Evolutionary conservation across 1,140 invertebrate species (phyloP).

Genomic region (Drosophila oshimai): DNA sequence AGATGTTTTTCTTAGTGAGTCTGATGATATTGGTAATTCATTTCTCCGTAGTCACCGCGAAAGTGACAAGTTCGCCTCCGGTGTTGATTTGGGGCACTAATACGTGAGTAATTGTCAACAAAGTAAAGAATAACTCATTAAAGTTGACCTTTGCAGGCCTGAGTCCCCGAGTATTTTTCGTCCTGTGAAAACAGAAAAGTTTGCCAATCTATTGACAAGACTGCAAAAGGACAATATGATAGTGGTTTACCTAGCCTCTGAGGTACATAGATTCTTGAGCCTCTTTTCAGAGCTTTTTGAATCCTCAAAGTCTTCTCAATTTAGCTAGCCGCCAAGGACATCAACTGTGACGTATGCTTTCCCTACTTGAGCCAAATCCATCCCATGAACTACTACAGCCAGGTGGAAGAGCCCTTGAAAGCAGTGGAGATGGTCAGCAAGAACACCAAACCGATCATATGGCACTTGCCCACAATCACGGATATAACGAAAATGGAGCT

Average conservation of each 20-base stretch:
- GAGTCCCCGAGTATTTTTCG: conserved; percentile 15
- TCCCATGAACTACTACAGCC: conserved; percentile 35
- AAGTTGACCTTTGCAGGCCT: background rate
- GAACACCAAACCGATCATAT: background rate
- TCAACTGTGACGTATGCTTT: conserved; percentile 48
- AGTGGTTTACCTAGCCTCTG: conserved; percentile 32
- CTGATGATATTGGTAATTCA: background rate
- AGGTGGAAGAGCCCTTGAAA: conserved; percentile 31
- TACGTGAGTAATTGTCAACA: conserved; percentile 35
- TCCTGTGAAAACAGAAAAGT: background rate
- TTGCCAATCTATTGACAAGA: conserved; percentile 1
- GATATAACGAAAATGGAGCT: background rate
- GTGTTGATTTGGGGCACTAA: conserved; percentile 50
- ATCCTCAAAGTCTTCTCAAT: background rate
- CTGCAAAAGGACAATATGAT: conserved; percentile 30
- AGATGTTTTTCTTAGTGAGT: background rate
- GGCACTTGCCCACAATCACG: background rate
- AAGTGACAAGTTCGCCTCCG: conserved; percentile 23
- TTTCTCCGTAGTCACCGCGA: background rate
- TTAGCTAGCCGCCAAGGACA: conserved; percentile 43
- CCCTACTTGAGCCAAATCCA: conserved; percentile 2
- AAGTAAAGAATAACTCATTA: background rate
- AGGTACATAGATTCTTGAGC: conserved; percentile 2
- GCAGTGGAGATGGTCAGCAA: background rate
- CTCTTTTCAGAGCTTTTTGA: background rate